A percentile compares a stretch with the other conserved stretches of the same genome.
phyloP scores from a whole-genome alignment of 2,888 invertebrate species.

The Papilio demoleus region DNA sequence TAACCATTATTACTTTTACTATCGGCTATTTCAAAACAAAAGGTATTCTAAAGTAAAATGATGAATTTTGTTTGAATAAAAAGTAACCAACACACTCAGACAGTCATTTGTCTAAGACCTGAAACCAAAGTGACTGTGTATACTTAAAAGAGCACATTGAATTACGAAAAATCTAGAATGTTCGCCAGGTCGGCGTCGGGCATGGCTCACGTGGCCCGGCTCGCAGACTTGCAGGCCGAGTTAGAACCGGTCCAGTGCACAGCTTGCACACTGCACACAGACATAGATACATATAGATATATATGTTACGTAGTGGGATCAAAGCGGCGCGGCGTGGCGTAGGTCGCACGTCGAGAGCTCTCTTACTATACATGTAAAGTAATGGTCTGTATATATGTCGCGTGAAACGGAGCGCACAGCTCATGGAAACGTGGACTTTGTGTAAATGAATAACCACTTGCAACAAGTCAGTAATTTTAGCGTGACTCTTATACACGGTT shows the following conservation, averaged over 20 bases:
- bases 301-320: slow-evolving; percentile 51
- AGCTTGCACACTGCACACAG: slow-evolving; percentile 47
- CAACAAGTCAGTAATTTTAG: slow-evolving; percentile 12
- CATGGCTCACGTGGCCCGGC: slow-evolving; percentile 16
- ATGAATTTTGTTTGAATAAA: no score
- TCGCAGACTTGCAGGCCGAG: slow-evolving; percentile 39
- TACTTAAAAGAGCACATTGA: neutral
- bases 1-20: no score
- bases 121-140: neutral
- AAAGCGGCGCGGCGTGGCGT: slow-evolving; percentile 75
- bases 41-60: no score
- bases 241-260: slow-evolving; percentile 51
- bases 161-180: slow-evolving; percentile 23
- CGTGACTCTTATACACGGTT: neutral
- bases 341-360: slow-evolving; percentile 63
- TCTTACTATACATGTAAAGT: slow-evolving; percentile 34
- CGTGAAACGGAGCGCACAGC: slow-evolving; percentile 29
- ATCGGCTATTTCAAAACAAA: no score
- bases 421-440: slow-evolving; percentile 28
- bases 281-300: slow-evolving; percentile 45
- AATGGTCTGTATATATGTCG: slow-evolving; percentile 30
- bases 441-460: slow-evolving; percentile 7
- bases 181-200: slow-evolving; percentile 23
- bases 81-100: neutral
- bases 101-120: neutral